phyloP scores from a whole-genome alignment of 2,888 invertebrate species.

The Tetragonula carbonaria region DNA sequence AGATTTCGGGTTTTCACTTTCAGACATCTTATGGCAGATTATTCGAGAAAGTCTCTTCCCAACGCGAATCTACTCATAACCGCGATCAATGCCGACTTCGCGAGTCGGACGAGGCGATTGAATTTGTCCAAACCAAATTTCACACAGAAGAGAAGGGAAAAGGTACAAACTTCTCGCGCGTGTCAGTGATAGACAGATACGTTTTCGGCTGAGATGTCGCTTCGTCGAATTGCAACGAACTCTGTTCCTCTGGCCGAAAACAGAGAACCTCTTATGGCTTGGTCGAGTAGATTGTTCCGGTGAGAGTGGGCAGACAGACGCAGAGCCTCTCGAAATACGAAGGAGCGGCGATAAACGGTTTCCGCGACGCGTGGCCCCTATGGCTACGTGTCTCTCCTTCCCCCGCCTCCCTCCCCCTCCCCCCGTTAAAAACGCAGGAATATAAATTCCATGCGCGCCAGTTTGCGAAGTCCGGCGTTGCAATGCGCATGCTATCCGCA shows the following conservation, averaged over 20 bases:
- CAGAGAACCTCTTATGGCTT: background rate
- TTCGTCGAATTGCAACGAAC: background rate
- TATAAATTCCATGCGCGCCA: conserved; percentile 74
- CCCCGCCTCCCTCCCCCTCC: background rate
- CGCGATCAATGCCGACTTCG: background rate
- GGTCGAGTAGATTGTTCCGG: background rate
- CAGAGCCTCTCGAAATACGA: conserved; percentile 14
- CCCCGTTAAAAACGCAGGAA: conserved; percentile 43
- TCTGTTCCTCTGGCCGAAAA: background rate
- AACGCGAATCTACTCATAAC: background rate
- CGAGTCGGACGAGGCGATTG: background rate
- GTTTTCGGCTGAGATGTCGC: background rate
- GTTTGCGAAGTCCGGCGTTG: conserved; percentile 72
- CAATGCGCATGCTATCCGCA: conserved; percentile 80
- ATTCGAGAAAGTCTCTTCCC: background rate
- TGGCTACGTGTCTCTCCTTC: conserved; percentile 17
- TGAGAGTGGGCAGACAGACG: too few species aligned
- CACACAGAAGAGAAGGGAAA: too few species aligned
- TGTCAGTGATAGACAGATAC: background rate
- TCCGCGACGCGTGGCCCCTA: background rate
- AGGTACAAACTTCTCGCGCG: background rate
- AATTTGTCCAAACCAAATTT: background rate
- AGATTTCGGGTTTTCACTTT: too few species aligned
- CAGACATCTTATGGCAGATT: too few species aligned
- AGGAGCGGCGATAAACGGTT: background rate